Evolutionary conservation across 2,888 invertebrate species (phyloP).

Genomic region (Brenthis ino): DNA sequence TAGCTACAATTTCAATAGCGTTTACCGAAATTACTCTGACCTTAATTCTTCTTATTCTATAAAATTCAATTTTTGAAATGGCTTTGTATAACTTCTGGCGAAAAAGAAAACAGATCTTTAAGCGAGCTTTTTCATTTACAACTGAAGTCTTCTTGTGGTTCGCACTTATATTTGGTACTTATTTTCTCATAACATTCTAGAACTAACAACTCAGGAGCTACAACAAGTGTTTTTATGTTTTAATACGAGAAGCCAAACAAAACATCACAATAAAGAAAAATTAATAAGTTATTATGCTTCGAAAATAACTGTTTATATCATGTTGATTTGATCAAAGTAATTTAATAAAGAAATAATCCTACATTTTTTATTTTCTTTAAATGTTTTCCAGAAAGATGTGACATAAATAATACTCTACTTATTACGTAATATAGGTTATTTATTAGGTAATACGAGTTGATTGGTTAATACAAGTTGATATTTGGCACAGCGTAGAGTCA

Average conservation of each 20-base stretch:
- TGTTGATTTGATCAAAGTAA: background rate
- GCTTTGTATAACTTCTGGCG: slow-evolving; percentile 53
- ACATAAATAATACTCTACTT: slow-evolving; percentile 4
- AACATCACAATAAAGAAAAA: background rate
- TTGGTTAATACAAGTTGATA: slow-evolving; percentile 13
- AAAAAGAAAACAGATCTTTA: slow-evolving; percentile 47
- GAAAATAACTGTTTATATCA: background rate
- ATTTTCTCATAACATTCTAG: slow-evolving; percentile 49
- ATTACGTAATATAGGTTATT: slow-evolving; percentile 12
- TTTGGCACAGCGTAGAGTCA: slow-evolving; percentile 25
- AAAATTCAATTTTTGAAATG: slow-evolving; percentile 42
- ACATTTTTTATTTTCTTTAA: slow-evolving; percentile 1
- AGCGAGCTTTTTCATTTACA: slow-evolving; percentile 38
- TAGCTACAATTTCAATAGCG: slow-evolving; percentile 61
- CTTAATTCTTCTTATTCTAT: slow-evolving; percentile 53
- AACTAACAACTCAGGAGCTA: background rate
- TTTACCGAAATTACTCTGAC: slow-evolving; percentile 62
- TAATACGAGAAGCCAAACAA: background rate
- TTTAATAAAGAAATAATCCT: slow-evolving; percentile 7
- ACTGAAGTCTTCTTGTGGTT: slow-evolving; percentile 50
- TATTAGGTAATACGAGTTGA: slow-evolving; percentile 30
- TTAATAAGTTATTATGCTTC: background rate
- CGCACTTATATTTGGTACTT: slow-evolving; percentile 54
- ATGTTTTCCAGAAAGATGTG: no score
- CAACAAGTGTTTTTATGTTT: background rate